Conservation (phyloP, 2,113 vertebrate genomes). For the Saiga tatarica region DNA sequence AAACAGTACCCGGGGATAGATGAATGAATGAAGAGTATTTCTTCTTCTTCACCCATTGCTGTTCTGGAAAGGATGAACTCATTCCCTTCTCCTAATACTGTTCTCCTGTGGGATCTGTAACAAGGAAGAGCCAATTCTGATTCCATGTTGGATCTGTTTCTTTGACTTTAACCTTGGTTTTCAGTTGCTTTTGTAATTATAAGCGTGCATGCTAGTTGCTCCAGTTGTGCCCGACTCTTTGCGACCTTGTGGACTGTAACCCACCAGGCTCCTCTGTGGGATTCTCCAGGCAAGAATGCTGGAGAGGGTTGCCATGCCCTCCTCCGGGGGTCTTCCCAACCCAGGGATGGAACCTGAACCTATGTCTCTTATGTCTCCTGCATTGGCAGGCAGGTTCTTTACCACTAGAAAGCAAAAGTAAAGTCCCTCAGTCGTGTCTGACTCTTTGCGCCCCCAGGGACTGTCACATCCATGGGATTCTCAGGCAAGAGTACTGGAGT, state of each 20-base stretch:
- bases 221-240: neutral
- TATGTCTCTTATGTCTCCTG: neutral
- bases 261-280: neutral
- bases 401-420: neutral
- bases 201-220: neutral
- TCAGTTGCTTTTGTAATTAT: neutral
- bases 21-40: neutral
- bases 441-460: neutral
- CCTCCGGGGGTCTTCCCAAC: neutral
- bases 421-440: accelerated
- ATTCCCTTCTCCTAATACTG: neutral
- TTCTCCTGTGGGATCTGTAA: neutral
- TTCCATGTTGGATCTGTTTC: neutral
- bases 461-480: neutral
- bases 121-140: neutral
- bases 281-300: neutral
- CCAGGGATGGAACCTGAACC: neutral
- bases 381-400: neutral
- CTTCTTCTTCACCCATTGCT: neutral
- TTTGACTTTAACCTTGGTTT: neutral
- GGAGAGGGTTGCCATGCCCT: neutral
- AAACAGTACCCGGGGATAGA: neutral
- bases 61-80: neutral
- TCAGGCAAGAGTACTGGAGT: neutral
- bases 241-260: neutral